These are phyloP conservation scores for Drosophila arizonae DNA, from an alignment of 1,140 invertebrate species.

Conservation along the genomic window DNA sequence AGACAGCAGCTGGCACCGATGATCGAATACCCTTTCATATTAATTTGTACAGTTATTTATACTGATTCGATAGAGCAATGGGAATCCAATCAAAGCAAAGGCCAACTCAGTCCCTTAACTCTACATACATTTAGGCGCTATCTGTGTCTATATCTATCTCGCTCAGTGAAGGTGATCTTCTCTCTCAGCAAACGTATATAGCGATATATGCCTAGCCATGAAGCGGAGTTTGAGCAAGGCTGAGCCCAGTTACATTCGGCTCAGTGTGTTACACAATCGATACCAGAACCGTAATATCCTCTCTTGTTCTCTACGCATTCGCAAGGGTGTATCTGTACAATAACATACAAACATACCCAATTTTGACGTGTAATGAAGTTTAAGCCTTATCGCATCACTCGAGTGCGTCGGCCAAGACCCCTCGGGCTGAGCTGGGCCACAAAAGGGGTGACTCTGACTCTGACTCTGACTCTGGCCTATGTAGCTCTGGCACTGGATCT, in stretches of 20 bases:
- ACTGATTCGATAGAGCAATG: no score
- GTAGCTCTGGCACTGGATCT: no score
- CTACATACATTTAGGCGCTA: no score
- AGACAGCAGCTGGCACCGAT: background rate
- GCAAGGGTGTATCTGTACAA: background rate
- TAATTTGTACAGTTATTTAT: no score
- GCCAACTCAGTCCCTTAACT: no score
- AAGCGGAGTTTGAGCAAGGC: no score
- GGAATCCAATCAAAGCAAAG: no score
- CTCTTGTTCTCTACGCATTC: background rate
- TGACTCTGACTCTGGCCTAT: background rate
- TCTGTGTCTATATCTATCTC: no score
- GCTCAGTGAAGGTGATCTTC: no score
- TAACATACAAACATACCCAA: background rate
- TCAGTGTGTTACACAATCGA: background rate
- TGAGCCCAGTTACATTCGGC: no score
- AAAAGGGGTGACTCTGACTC: conserved; percentile 54
- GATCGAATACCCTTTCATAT: background rate
- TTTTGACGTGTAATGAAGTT: conserved; percentile 47
- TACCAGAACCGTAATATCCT: background rate
- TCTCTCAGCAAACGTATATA: no score
- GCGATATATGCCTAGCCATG: no score
- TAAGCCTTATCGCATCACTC: conserved; percentile 10
- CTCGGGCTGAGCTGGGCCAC: conserved; percentile 9
- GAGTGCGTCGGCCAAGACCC: conserved; percentile 1